Evolutionary conservation across 1,140 invertebrate genomes (phyloP), one percentile per base, ranked within the genome.

Genomic region (Araneus ventricosus): DNA sequence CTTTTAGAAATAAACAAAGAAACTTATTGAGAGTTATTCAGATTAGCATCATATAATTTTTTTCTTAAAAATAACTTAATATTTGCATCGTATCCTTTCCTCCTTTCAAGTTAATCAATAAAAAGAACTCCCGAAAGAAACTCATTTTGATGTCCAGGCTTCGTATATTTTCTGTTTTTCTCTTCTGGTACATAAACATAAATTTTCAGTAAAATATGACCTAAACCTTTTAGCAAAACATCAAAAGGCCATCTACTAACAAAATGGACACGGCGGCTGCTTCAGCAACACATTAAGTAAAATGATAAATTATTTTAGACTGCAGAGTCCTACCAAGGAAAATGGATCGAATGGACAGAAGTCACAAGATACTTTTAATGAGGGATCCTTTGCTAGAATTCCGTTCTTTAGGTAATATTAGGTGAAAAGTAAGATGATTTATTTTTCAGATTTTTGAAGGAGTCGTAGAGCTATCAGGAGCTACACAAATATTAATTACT

Each of bases 171-270:
- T 84, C 27, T 80, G 4, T 41, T 57, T 27, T 24, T 37, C 41
- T n/a, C 22, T 52, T 84, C 27, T 27, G n/a, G n/a, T 45, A 52
- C 45, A 85, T 85, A 85, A 85, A 85, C 45, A 85, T 85, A 85
- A 52, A 39, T 85, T 85, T 85, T 52, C n/a, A 27, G 14, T 85
- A 88, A 88, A 88, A 88, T 88, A 88, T 88, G 86, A 88, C 86
- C 86, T 88, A 88, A 88, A 88, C 86, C 86, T 88, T 88, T 88
- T 88, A 88, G 86, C 86, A 27, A 59, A 88, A 63, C 86, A 67
- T 88, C 86, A 37, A 88, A 88, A 88, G 86, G 39, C 86, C 86
- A 88, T 88, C 52, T 85, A 52, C 86, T 63, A 37, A 88, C 86
- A 67, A 88, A 63, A 39, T 41, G 57, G 57, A 59, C 57, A 59